These are phyloP conservation scores for Pseudopleuronectes americanus DNA, from an alignment of 2,797 vertebrate genomes.

Conservation along the genomic window DNA sequence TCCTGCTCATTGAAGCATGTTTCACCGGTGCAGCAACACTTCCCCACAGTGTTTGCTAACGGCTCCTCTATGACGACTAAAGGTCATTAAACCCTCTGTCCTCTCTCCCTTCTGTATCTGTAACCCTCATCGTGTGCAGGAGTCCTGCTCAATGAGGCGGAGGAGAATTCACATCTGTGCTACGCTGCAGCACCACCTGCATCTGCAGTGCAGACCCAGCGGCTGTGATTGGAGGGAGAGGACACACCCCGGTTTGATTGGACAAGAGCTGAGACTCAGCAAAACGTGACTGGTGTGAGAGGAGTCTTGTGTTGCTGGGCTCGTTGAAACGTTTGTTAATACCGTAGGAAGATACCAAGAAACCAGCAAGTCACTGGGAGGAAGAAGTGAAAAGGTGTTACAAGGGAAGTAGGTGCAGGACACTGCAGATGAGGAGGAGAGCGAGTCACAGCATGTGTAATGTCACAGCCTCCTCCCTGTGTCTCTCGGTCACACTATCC, in stretches of 20 bases:
- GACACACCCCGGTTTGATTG: slow-evolving; percentile 26
- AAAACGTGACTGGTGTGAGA: slow-evolving; percentile 48
- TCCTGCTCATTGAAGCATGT: slow-evolving; percentile 37
- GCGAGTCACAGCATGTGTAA: slow-evolving; percentile 29
- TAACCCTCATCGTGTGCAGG: slow-evolving; percentile 43
- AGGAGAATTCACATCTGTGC: slow-evolving; percentile 28
- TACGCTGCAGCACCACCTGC: slow-evolving; percentile 6
- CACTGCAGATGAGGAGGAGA: slow-evolving; percentile 19
- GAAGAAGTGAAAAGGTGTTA: background rate
- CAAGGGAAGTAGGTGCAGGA: slow-evolving; percentile 6
- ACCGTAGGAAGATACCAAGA: background rate
- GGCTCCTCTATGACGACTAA: background rate
- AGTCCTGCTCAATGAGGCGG: slow-evolving; percentile 18
- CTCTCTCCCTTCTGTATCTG: background rate
- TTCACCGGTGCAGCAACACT: slow-evolving; percentile 11
- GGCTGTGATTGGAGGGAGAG: slow-evolving; percentile 47
- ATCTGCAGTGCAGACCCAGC: slow-evolving; percentile 46
- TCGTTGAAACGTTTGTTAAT: slow-evolving; percentile 27
- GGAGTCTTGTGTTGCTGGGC: slow-evolving; percentile 23
- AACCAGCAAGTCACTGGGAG: no score
- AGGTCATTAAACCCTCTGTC: background rate
- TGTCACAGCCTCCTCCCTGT: slow-evolving; percentile 16
- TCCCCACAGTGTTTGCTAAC: background rate
- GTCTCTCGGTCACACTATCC: slow-evolving; percentile 23
- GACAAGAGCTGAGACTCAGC: slow-evolving; percentile 44